Percentiles rank a stretch among this genome's conserved stretches.
These are phyloP conservation scores for Polyommatus iphigenia DNA, from an alignment of 2,888 invertebrate genomes.

Conservation along the genomic window DNA sequence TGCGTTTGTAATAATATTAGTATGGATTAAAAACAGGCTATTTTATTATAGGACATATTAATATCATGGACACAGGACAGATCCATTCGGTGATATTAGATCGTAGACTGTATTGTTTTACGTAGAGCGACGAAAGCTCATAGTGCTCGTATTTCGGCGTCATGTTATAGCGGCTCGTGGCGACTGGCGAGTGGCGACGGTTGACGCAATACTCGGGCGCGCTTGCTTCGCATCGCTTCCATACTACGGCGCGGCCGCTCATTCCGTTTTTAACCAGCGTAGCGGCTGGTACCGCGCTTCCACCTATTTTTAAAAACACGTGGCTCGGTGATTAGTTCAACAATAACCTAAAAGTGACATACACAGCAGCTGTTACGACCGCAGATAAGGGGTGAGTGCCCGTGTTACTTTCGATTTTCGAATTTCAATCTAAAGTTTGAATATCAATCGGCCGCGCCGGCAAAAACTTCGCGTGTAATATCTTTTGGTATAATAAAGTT, in stretches of 20 bases:
- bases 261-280: constrained; percentile 67
- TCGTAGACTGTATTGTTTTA: no score
- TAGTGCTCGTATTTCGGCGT: constrained; percentile 20
- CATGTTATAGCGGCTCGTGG: constrained; percentile 33
- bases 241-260: constrained; percentile 45
- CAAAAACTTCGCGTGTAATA: constrained; percentile 2
- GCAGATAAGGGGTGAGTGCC: constrained; percentile 43
- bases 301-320: constrained; percentile 63
- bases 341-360: constrained; percentile 47
- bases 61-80: no score
- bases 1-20: no score
- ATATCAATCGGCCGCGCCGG: neutral
- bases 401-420: constrained; percentile 29
- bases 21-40: no score
- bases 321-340: constrained; percentile 58
- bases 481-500: neutral
- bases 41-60: no score
- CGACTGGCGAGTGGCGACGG: constrained; percentile 34
- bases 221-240: constrained; percentile 47
- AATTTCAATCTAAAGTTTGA: constrained; percentile 5
- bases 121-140: no score
- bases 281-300: constrained; percentile 52
- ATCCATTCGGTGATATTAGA: no score
- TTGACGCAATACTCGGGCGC: constrained; percentile 58
- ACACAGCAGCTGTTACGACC: constrained; percentile 37